These are phyloP conservation scores for Crypturellus tataupa DNA, from an alignment of 2,797 vertebrate genomes.

Conservation along the genomic window DNA sequence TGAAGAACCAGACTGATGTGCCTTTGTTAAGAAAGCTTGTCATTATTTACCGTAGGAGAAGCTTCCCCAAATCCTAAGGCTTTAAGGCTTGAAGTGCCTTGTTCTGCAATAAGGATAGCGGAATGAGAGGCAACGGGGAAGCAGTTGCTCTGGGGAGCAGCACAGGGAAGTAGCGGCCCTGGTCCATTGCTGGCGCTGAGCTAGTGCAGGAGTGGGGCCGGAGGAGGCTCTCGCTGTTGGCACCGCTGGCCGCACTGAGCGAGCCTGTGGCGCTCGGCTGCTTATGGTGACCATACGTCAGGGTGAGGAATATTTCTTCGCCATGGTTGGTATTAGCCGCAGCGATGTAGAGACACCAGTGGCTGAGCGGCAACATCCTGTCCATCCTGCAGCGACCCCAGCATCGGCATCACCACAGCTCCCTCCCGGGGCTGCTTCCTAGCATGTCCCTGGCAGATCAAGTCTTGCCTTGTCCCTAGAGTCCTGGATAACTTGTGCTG, in stretches of 20 bases:
- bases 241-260: fast-evolving
- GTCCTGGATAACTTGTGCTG: background rate
- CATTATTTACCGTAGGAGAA: constrained; percentile 1
- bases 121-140: background rate
- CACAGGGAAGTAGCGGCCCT: background rate
- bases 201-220: background rate
- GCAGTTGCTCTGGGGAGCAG: background rate
- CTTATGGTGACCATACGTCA: background rate
- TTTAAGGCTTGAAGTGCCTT: background rate
- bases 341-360: background rate
- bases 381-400: background rate
- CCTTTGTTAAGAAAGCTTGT: background rate
- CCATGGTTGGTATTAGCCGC: background rate
- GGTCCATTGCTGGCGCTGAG: background rate
- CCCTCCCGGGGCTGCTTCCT: background rate
- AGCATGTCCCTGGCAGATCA: background rate
- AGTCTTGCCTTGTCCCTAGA: background rate
- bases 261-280: background rate
- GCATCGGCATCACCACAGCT: fast-evolving
- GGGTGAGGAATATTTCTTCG: background rate
- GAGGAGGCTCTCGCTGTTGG: background rate
- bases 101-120: background rate
- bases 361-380: background rate
- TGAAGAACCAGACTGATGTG: background rate
- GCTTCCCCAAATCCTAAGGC: background rate